Evolutionary conservation across 2,113 vertebrate genomes (phyloP), one percentile per base, ranked within the genome.

Genomic region (Dendrocopos noguchii): DNA sequence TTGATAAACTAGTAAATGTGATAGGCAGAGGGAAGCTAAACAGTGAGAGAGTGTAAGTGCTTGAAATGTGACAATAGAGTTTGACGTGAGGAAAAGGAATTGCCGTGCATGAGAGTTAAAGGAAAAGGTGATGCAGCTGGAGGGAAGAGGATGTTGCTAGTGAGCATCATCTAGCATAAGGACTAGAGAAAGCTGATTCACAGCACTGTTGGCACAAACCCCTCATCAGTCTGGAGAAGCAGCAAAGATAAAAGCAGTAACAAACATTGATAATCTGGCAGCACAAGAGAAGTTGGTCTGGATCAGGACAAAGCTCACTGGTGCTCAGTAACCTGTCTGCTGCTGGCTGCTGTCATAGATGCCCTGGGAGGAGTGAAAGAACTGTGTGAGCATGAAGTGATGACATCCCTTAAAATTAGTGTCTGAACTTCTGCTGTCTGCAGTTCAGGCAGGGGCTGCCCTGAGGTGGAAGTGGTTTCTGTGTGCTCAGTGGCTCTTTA

Each of bases 21-120:
- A 94, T 87, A 95, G 93, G 90, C 91, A 91, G 71, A 94, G 88
- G 63, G 88, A 94, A 93, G 82, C 79, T 94, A 85, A 95, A 94
- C 70, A 91, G 83, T 91, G 75, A 61, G 88, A 94, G 88, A 25
- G 80, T 86, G 67, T 47, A 73, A 89, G 56, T 0, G 0, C 76
- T 80, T 95, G 61, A 65, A 79, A 86, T 80, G 95, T 88, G 83
- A 93, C 87, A 88, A 46, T 78, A 16, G 90, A 74, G 83, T 79
- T 94, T 91, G 77, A 88, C 76, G 63, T 46, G 44, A 61, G 83
- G 47, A 66, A 77, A 87, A 89, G 67, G 87, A 93, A 68, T 84
- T 87, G 22, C 59, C 44, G 18, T 66, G 72, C 4, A 7, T 56
- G 87, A 91, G 75, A 70, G 65, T 65, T 76, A 75, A 90, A 92